Conservation (phyloP, 2,797 vertebrate genomes). For the Pteropus rufus region DNA sequence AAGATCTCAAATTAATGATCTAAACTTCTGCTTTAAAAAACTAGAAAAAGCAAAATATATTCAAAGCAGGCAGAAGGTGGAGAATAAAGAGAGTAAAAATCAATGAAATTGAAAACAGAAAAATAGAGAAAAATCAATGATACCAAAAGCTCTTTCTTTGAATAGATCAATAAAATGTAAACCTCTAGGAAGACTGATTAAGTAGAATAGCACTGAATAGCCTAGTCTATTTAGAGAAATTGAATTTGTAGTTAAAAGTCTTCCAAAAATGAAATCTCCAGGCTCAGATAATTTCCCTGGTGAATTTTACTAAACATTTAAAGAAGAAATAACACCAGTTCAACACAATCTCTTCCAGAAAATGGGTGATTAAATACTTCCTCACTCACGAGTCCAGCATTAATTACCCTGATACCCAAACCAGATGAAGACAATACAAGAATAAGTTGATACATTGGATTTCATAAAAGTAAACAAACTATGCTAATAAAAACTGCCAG, state of each 20-base stretch:
- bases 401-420: background rate
- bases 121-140: slow-evolving; percentile 5
- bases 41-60: background rate
- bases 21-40: background rate
- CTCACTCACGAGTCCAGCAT: background rate
- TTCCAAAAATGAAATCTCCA: background rate
- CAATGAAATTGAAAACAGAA: background rate
- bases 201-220: background rate
- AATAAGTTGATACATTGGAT: background rate
- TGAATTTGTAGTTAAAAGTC: background rate
- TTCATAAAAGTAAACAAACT: slow-evolving; percentile 21
- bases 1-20: background rate
- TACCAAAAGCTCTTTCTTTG: slow-evolving; percentile 9
- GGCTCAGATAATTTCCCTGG: slow-evolving; percentile 13
- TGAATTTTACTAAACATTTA: slow-evolving; percentile 34
- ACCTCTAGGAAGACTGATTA: background rate
- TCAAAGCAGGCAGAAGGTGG: background rate
- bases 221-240: background rate
- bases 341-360: slow-evolving; percentile 2
- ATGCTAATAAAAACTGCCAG: background rate
- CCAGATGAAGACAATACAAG: background rate
- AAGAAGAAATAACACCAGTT: background rate
- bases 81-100: background rate
- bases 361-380: background rate
- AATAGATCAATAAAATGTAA: slow-evolving; percentile 24